Percentiles rank a stretch among this genome's conserved stretches.
Conservation (phyloP, 2,113 vertebrate species). For the Campylomormyrus tamandua region DNA sequence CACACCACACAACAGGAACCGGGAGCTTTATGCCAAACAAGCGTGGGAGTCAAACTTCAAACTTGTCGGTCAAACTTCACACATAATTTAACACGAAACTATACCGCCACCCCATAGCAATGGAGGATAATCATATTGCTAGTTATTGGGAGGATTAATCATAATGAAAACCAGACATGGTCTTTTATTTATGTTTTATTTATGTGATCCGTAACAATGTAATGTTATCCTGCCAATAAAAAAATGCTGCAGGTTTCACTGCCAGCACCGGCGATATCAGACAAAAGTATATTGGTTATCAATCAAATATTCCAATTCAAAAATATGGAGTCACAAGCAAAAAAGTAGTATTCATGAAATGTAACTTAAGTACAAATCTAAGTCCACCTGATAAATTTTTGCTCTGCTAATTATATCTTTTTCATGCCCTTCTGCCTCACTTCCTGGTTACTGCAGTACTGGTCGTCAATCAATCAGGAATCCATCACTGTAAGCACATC, state of each 20-base stretch:
- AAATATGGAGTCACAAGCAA: not conserved
- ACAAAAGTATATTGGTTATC: not conserved
- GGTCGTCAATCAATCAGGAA: not conserved
- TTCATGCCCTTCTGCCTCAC: not conserved
- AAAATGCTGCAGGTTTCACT: not conserved
- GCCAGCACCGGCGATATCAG: not conserved
- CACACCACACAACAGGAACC: not conserved
- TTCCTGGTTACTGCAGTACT: not conserved
- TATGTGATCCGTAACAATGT: not conserved
- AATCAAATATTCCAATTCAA: not conserved
- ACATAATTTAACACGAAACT: not conserved
- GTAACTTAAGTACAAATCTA: not conserved
- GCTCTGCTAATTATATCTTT: not conserved
- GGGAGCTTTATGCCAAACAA: not conserved
- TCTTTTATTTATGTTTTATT: not conserved
- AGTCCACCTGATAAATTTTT: not conserved
- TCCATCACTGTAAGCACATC: not conserved
- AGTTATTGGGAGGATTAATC: not conserved
- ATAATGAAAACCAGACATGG: not conserved
- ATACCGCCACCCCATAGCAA: not conserved
- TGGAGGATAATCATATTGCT: not conserved
- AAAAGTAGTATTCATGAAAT: not conserved
- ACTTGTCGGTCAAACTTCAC: not conserved
- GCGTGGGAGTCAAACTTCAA: not conserved
- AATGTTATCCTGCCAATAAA: not conserved